Percentiles rank a stretch among this genome's conserved stretches.
phyloP scores from a whole-genome alignment of 2,888 invertebrate genomes.

The Calameuta pallipes region DNA sequence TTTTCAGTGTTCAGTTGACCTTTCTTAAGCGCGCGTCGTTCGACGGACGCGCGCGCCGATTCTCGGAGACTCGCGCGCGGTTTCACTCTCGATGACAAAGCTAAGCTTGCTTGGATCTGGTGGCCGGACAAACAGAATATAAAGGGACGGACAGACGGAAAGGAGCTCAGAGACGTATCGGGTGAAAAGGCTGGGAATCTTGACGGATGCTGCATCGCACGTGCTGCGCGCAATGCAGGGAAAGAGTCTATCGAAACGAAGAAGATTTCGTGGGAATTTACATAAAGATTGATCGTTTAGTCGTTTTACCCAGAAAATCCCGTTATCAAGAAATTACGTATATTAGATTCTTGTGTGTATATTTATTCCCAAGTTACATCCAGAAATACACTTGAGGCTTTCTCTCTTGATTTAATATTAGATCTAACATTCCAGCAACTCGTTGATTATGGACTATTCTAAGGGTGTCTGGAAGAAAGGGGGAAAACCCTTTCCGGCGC shows the following conservation, averaged over 20 bases:
- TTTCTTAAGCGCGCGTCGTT: no score
- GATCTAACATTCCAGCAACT: background rate
- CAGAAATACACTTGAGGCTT: conserved; percentile 36
- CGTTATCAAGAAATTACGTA: background rate
- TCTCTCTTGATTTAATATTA: conserved; percentile 20
- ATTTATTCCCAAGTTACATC: conserved; percentile 41
- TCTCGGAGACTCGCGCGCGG: no score
- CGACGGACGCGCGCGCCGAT: no score
- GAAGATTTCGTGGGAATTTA: background rate
- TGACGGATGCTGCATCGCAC: no score
- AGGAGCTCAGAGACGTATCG: no score
- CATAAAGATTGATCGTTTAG: background rate
- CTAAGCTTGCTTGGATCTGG: no score
- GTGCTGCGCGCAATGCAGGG: no score
- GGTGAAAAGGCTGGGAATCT: no score
- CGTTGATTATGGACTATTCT: background rate
- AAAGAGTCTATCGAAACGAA: no score
- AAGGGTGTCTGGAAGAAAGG: background rate
- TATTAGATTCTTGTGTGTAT: conserved; percentile 8
- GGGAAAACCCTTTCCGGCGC: background rate
- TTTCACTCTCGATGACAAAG: no score
- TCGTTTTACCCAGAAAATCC: background rate
- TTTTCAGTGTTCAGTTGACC: no score
- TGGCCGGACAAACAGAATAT: no score
- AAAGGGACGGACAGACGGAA: background rate